A percentile compares a stretch with the other conserved stretches of the same genome.
Conservation (phyloP, 2,113 vertebrate species). For the Nasalis larvatus region DNA sequence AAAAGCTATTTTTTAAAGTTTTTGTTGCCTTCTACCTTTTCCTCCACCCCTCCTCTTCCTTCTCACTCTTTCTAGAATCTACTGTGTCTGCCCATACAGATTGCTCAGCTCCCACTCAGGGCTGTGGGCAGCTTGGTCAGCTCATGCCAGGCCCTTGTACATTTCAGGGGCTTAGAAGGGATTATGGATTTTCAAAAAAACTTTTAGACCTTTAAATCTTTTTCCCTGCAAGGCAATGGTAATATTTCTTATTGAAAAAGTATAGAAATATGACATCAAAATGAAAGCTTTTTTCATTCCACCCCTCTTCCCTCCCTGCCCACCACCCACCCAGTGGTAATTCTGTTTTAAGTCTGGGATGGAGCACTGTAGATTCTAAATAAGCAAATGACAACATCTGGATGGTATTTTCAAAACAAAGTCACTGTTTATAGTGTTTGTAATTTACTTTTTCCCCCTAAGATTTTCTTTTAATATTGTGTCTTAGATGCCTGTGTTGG, state of each 20-base stretch:
- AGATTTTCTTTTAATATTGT: not conserved
- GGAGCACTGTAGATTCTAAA: too few relatives aligned
- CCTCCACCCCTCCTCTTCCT: not conserved
- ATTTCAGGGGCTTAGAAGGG: not conserved
- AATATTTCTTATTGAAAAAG: not conserved
- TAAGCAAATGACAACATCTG: rapidly evolving
- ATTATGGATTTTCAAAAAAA: not conserved
- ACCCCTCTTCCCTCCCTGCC: not conserved
- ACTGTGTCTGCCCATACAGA: rapidly evolving
- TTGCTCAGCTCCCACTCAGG: not conserved
- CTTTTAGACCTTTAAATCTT: not conserved
- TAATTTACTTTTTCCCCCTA: not conserved
- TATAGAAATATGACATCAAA: not conserved
- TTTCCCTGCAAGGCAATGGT: not conserved
- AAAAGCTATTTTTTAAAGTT: not conserved
- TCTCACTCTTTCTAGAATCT: not conserved
- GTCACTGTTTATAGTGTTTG: too few relatives aligned
- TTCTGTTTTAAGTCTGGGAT: not conserved
- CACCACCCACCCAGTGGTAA: too few relatives aligned
- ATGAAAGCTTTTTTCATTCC: not conserved
- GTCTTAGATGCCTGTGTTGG: rapidly evolving
- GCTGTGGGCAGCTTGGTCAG: rapidly evolving
- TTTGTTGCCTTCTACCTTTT: not conserved
- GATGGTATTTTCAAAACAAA: not conserved
- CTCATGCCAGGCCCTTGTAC: not conserved